phyloP scores from a whole-genome alignment of 2,797 vertebrate genomes.

The Coracias cyanogaster region DNA sequence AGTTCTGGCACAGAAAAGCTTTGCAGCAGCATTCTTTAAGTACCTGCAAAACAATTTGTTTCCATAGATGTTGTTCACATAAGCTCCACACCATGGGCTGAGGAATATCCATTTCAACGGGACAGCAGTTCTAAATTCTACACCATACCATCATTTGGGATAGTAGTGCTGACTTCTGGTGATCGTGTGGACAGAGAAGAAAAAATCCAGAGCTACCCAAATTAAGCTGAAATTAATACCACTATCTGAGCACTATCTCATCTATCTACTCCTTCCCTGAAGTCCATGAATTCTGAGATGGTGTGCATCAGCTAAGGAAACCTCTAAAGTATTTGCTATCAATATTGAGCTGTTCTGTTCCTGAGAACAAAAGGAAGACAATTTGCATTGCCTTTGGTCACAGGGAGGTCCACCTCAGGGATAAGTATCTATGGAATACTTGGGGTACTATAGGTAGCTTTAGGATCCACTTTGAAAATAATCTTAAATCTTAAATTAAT shows the following conservation, averaged over 20 bases:
- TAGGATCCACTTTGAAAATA: neutral
- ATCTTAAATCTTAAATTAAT: neutral
- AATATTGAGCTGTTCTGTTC: neutral
- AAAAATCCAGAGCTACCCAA: neutral
- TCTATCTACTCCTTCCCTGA: neutral
- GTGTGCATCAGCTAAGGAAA: neutral
- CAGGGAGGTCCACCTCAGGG: neutral
- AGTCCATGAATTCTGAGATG: neutral
- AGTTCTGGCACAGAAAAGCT: neutral
- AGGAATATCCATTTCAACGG: neutral
- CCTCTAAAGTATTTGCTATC: neutral
- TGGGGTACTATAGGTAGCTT: neutral
- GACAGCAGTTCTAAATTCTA: neutral
- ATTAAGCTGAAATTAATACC: neutral
- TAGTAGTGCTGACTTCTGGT: neutral
- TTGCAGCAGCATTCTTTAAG: neutral
- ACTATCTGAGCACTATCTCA: neutral
- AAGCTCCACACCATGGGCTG: neutral
- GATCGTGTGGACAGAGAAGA: neutral
- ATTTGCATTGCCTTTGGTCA: neutral
- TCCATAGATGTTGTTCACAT: neutral
- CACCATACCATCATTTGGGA: neutral
- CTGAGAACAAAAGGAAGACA: neutral
- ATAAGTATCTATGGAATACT: neutral
- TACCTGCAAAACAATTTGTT: neutral